phyloP scores from a whole-genome alignment of 2,888 invertebrate genomes.

The Eupsilia transversa region DNA sequence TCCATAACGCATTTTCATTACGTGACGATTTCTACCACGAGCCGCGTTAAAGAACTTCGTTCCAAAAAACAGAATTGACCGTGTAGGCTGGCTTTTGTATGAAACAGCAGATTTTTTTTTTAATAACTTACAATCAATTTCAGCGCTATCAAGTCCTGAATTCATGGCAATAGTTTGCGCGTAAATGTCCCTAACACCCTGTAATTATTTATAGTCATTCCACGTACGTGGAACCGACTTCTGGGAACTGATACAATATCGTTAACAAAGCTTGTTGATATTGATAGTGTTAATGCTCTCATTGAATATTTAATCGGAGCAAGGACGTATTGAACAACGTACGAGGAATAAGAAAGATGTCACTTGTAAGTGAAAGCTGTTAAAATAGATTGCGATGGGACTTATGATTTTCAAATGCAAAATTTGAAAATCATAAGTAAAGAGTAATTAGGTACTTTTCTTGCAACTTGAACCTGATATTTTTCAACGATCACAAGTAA shows the following conservation, averaged over 20 bases:
- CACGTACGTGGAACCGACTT: not conserved
- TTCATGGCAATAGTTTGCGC: not conserved
- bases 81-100: not conserved
- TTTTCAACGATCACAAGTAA: not conserved
- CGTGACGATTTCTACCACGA: no score
- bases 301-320: slow-evolving; percentile 40
- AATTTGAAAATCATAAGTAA: no score
- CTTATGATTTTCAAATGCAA: no score
- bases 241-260: slow-evolving; percentile 6
- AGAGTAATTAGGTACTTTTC: no score
- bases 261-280: slow-evolving; percentile 14
- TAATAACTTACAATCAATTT: not conserved
- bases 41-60: no score
- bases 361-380: not conserved
- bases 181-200: not conserved
- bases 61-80: no score
- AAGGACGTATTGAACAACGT: slow-evolving; percentile 27
- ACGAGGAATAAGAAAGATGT: not conserved
- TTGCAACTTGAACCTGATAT: not conserved
- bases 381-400: not conserved
- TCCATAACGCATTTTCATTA: no score
- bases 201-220: not conserved
- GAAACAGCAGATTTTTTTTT: not conserved
- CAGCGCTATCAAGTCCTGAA: not conserved
- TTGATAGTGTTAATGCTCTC: slow-evolving; percentile 25